Evolutionary conservation across 2,797 vertebrate species (phyloP).

Genomic region (Megalops cyprinoides): DNA sequence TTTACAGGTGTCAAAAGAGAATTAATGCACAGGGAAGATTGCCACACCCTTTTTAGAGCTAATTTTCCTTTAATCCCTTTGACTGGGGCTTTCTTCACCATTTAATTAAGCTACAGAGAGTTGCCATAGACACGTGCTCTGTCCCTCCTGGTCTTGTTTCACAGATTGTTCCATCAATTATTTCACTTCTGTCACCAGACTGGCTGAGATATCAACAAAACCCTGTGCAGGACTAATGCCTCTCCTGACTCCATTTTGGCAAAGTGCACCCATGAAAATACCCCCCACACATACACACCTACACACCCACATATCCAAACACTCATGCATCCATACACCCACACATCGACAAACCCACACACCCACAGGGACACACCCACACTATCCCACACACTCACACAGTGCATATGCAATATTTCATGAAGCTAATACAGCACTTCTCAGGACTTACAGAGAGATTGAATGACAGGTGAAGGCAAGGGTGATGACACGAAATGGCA

Average conservation of each 20-base stretch:
- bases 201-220: conserved; percentile 43
- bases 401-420: too few species aligned
- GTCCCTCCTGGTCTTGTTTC: conserved; percentile 40
- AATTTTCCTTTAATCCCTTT: conserved; percentile 59
- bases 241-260: not conserved
- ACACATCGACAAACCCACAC: too few species aligned
- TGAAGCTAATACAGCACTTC: too few species aligned
- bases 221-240: conserved; percentile 51
- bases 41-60: conserved; percentile 61
- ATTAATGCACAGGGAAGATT: conserved; percentile 53
- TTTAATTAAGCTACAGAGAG: conserved; percentile 71
- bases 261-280: not conserved
- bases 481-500: too few species aligned
- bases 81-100: conserved; percentile 54
- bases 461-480: too few species aligned
- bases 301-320: not conserved
- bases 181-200: too few species aligned
- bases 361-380: too few species aligned
- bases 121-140: conserved; percentile 47
- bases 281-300: not conserved
- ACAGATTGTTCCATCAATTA: conserved; percentile 51
- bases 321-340: too few species aligned
- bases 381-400: too few species aligned
- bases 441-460: too few species aligned
- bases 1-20: conserved; percentile 44